These are phyloP conservation scores for Muntiacus reevesi DNA, from an alignment of 2,113 vertebrate genomes.

Conservation along the genomic window DNA sequence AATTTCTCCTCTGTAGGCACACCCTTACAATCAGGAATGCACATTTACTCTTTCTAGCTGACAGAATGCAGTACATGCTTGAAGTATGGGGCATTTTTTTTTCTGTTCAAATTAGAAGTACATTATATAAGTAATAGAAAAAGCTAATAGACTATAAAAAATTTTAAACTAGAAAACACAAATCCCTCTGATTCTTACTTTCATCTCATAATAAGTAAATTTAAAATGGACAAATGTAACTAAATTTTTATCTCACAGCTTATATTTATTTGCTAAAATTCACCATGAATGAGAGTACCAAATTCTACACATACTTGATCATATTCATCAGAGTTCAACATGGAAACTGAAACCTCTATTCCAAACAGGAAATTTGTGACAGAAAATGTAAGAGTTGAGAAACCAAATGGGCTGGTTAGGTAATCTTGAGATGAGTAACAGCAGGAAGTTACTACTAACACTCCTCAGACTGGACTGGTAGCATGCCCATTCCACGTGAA, in stretches of 20 bases:
- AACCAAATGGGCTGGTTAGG: not conserved
- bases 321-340: not conserved
- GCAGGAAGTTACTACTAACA: not conserved
- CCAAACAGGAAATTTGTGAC: not conserved
- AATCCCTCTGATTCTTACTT: not conserved
- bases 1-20: slow-evolving; percentile 1
- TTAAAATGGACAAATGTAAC: not conserved
- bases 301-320: not conserved
- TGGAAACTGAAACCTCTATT: not conserved
- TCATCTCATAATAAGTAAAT: not conserved
- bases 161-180: not conserved
- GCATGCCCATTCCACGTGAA: not conserved
- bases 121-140: not conserved
- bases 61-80: not conserved
- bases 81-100: not conserved
- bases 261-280: not conserved
- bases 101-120: not conserved
- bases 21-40: not conserved
- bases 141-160: not conserved
- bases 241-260: not conserved
- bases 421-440: not conserved
- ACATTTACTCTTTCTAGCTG: not conserved
- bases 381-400: not conserved
- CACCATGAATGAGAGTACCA: not conserved
- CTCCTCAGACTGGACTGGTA: too few species aligned